Base-by-base conservation (phyloP, 2,797 vertebrate species). In the Myripristis jacobus region DNA sequence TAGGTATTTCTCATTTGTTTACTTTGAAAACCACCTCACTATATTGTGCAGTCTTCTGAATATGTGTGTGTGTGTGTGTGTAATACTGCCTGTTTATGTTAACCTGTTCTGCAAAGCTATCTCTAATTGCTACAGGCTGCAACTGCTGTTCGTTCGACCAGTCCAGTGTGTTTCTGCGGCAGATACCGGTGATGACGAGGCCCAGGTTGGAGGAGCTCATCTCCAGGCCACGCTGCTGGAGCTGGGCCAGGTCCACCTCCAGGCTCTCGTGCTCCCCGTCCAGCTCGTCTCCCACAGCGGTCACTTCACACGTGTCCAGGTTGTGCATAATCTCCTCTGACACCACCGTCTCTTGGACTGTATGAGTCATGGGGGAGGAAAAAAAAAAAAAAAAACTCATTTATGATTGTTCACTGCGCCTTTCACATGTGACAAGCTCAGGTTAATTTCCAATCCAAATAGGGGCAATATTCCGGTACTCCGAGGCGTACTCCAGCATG, bases 311-410 rank as follows among this genome's bases (percentile, higher is more conserved):
- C 0, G 94, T 96, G 82, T 99, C 98, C 92, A 99, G 92, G 91
- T 99, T 98, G 55, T 99, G 98, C 96, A 98, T 96, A 69, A 99
- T 98, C 93, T 99, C 98, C 78, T 99, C 98, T 0, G 98, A 99
- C 57, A 99, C 97, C 85, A 99, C 93, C 0, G 97, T 97, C 77
- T 99, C 98, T 96, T 99, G 97, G 22, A 98, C 98, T 99, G 88
- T 72, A 70, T 36, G 10, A 67, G 60, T 11, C 73, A 36, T 4
- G 1, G 2, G 25, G 18, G 34, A 15, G 18, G 34, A 15, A 66
- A 15, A 8, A 0, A 62, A 8, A 56, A 3, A 55, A 4, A 6
- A 0, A 43, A 13, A 6, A 46, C 12, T n/a, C 66, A 31, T 1
- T 25, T n/a, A 15, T 8, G 18, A 22, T 18, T 21, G 36, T 10